Conservation (phyloP, 2,797 vertebrate genomes). For the Malurus splendens region DNA sequence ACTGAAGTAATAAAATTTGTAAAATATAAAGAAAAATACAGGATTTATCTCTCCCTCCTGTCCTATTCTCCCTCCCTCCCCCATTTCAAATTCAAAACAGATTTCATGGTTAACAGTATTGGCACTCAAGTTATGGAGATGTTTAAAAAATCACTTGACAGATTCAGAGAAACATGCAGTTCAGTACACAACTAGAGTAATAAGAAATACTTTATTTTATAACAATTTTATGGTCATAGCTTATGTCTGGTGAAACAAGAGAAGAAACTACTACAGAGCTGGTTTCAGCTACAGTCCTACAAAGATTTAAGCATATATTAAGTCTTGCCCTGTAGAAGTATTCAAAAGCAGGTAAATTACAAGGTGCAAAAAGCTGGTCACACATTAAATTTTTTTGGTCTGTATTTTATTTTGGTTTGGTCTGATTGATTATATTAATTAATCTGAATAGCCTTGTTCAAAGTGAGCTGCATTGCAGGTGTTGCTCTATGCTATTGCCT, state of each 20-base stretch:
- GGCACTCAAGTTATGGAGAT: constrained; percentile 55
- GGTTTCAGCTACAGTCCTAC: not conserved
- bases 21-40: constrained; percentile 71
- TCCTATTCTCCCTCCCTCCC: not conserved
- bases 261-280: not conserved
- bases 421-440: not conserved
- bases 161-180: constrained; percentile 13
- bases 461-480: not conserved
- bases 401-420: not conserved
- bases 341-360: not conserved
- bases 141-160: constrained; percentile 55
- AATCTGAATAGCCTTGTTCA: not conserved
- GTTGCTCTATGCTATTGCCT: not conserved
- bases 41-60: constrained; percentile 60
- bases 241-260: not conserved
- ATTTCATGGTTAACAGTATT: constrained; percentile 51
- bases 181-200: not conserved
- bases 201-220: not conserved
- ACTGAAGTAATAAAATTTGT: constrained; percentile 72
- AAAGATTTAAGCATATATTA: not conserved
- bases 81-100: constrained; percentile 64
- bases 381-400: not conserved
- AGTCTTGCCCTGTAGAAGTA: not conserved
- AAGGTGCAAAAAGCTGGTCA: not conserved
- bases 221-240: not conserved